These are phyloP conservation scores for Musca vetustissima DNA, from an alignment of 1,140 invertebrate genomes.

Conservation along the genomic window DNA sequence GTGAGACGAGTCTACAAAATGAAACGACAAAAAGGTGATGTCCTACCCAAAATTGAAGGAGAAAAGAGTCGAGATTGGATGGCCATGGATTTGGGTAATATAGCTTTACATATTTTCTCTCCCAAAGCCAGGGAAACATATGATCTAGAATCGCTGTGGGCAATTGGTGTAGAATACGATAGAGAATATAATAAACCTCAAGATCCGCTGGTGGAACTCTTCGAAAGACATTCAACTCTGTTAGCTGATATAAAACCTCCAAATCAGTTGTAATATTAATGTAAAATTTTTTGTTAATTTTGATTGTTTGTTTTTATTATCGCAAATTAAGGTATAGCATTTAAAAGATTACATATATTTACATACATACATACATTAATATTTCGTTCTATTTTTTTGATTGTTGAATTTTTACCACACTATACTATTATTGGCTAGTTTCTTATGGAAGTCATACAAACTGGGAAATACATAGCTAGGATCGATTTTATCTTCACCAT, in stretches of 20 bases:
- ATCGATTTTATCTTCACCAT: conserved; percentile 43
- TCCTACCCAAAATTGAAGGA: conserved; percentile 76
- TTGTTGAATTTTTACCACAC: conserved; percentile 36
- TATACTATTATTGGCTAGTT: conserved; percentile 42
- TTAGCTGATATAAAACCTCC: conserved; percentile 18
- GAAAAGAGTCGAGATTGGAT: conserved; percentile 78
- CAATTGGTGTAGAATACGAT: conserved; percentile 81
- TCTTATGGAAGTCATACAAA: conserved; percentile 54
- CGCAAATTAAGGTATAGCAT: conserved; percentile 2
- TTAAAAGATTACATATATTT: not conserved
- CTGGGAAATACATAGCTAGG: conserved; percentile 45
- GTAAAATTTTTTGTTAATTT: not conserved
- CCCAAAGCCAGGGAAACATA: conserved; percentile 69
- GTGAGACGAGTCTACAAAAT: conserved; percentile 78
- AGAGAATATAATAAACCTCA: conserved; percentile 64
- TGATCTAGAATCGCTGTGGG: conserved; percentile 90
- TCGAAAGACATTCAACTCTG: conserved; percentile 63
- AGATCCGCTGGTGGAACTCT: conserved; percentile 61
- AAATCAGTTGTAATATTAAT: not conserved
- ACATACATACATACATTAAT: not conserved
- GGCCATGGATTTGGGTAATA: conserved; percentile 92
- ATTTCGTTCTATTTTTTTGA: not conserved
- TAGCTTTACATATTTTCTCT: conserved; percentile 87
- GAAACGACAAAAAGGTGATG: conserved; percentile 67
- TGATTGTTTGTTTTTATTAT: not conserved